These are phyloP conservation scores for Leptodirus hochenwartii DNA, from an alignment of 2,888 invertebrate species.

Conservation along the genomic window DNA sequence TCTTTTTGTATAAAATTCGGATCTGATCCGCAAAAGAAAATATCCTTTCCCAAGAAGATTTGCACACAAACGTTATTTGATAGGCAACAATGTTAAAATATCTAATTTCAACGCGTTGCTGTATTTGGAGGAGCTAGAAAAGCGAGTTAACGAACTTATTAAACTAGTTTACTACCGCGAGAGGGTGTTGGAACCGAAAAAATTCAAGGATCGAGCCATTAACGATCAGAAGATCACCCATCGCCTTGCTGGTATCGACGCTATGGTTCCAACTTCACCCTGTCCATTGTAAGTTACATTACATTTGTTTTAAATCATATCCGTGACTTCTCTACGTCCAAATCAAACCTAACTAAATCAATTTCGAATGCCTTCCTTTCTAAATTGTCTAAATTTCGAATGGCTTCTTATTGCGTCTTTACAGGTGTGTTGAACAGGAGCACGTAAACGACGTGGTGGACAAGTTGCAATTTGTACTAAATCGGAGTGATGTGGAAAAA, in stretches of 20 bases:
- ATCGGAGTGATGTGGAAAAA: conserved; percentile 18
- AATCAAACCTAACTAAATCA: too few relatives aligned
- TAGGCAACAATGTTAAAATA: conserved; percentile 48
- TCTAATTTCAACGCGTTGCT: conserved; percentile 60
- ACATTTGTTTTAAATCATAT: too few relatives aligned
- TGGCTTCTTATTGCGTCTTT: conserved; percentile 17
- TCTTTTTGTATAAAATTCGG: too few relatives aligned
- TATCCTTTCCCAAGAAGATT: not conserved
- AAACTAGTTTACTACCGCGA: conserved; percentile 30
- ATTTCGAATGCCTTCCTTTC: too few relatives aligned
- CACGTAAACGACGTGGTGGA: conserved; percentile 27
- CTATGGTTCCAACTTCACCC: conserved; percentile 29
- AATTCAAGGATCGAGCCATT: conserved; percentile 12
- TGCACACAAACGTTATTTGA: conserved; percentile 8
- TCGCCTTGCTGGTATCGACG: conserved; percentile 20
- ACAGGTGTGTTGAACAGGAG: conserved; percentile 33
- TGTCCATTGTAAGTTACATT: conserved; percentile 30
- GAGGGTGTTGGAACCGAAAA: conserved; percentile 12
- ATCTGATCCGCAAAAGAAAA: not conserved
- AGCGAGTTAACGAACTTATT: conserved; percentile 48
- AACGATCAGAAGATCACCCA: conserved; percentile 22
- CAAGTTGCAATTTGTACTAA: conserved; percentile 22
- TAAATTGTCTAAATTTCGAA: too few relatives aligned
- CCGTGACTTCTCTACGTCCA: too few relatives aligned
- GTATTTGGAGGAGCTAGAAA: conserved; percentile 67